A percentile compares a stretch with the other conserved stretches of the same genome.
Evolutionary conservation across 2,888 invertebrate species (phyloP).

Genomic region (Plebejus anna): DNA sequence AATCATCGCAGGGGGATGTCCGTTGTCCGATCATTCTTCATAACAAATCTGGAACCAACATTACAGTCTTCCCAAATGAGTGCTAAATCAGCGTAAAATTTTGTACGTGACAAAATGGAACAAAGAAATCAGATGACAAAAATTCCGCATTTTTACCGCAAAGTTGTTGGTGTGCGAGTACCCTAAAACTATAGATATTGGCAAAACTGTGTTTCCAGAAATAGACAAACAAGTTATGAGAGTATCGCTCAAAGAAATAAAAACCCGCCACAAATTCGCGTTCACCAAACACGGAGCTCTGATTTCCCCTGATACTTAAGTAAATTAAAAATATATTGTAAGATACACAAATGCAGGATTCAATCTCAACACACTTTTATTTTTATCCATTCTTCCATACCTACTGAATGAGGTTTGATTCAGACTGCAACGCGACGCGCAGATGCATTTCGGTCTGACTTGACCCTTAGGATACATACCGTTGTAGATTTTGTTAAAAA

Average conservation of each 20-base stretch:
- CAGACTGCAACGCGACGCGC: too few species aligned
- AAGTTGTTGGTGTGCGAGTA: not conserved
- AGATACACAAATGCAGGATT: not conserved
- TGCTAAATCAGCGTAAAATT: not conserved
- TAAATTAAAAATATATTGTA: constrained; percentile 17
- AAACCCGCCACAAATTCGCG: not conserved
- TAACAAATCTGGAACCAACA: not conserved
- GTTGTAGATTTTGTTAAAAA: not conserved
- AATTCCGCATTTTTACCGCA: not conserved
- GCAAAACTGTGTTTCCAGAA: not conserved
- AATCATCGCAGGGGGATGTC: too few species aligned
- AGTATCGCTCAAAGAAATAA: constrained; percentile 9
- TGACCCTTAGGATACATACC: not conserved
- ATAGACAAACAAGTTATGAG: not conserved
- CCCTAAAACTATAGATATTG: not conserved
- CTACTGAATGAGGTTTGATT: not conserved
- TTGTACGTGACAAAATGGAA: not conserved
- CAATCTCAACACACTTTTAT: not conserved
- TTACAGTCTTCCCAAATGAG: not conserved
- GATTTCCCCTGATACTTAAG: constrained; percentile 16
- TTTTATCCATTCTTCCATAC: not conserved
- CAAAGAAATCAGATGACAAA: not conserved
- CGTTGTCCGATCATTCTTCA: too few species aligned
- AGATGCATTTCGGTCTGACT: too few species aligned
- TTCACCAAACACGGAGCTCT: constrained; percentile 15